Evolutionary conservation across 1,140 invertebrate species (phyloP), one percentile per base, ranked within the genome.

Genomic region (Ostrea denselamellosa): DNA sequence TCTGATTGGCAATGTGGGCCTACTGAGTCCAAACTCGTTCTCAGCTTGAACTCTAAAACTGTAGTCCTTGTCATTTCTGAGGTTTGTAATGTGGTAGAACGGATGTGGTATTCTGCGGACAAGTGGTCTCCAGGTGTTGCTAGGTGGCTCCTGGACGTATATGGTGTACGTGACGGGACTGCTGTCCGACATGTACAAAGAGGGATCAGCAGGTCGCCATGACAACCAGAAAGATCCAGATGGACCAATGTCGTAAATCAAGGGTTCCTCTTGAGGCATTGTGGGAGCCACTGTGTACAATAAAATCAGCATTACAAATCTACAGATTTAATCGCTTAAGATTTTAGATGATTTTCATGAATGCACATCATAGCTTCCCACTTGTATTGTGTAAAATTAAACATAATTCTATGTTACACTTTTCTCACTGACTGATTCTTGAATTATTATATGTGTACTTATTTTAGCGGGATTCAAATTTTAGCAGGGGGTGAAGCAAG

Each of bases 21-120:
- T 87, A 81, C 93, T 93, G 52, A 91, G 86, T 19, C 94, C 94
- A 86, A 88, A 94, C 44, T 99, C 98, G 95, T 99, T 99, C 94
- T 99, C 98, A 52, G 99, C 99, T 83, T 98, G 96, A 0, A 99
- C 96, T 82, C 98, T 96, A 96, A 99, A 99, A 91, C 97, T 96
- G 95, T 99, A 99, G 90, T 98, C 97, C 89, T 96, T 97, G 93
- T 98, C 98, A 8, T 98, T 97, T 93, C 98, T 97, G 84, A 99
- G 95, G 14, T 98, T 98, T 96, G 98, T 98, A 12, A 99, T 97
- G 92, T 98, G 97, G 93, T 99, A 99, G 92, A 88, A 91, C 8
- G 92, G 92, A 86, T 93, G 90, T 54, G 92, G 90, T 19, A 94
- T 91, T 12, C 91, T 86, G 19, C 89, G 52, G 2, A 92, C 92